phyloP scores from a whole-genome alignment of 2,888 invertebrate species.

The Lasioglossum leucozonium region DNA sequence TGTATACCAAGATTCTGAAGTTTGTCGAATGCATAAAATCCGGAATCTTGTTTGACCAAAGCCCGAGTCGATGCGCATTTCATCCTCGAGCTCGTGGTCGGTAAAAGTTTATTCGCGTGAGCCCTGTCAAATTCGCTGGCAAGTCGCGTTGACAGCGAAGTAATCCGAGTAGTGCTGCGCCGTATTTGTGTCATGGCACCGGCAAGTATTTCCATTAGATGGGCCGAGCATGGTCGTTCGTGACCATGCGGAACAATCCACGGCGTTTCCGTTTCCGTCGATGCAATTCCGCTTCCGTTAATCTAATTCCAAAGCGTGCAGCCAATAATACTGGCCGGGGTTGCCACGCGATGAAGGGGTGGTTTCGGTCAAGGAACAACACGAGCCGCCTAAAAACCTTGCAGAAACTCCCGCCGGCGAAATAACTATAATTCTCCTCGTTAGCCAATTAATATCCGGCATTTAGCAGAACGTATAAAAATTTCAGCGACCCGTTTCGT shows the following conservation, averaged over 20 bases:
- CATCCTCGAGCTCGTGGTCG: not conserved
- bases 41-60: not conserved
- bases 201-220: conserved; percentile 56
- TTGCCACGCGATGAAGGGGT: conserved; percentile 73
- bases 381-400: conserved; percentile 13
- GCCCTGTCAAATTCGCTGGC: not conserved
- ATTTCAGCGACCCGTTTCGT: no score
- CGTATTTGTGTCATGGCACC: conserved; percentile 49
- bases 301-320: conserved; percentile 76
- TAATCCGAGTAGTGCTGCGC: not conserved
- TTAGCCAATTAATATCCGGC: conserved; percentile 9
- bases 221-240: conserved; percentile 53
- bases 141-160: not conserved
- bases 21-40: not conserved
- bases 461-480: not conserved
- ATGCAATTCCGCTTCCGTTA: conserved; percentile 75
- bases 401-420: conserved; percentile 15
- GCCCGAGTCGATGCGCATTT: no score
- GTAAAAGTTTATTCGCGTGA: not conserved
- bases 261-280: conserved; percentile 72
- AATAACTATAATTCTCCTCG: conserved; percentile 24
- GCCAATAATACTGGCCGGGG: conserved; percentile 76
- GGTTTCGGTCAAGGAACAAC: conserved; percentile 42
- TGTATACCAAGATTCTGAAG: not conserved
- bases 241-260: conserved; percentile 60